Conservation (phyloP, 2,113 vertebrate genomes). For the Rattus norvegicus region DNA sequence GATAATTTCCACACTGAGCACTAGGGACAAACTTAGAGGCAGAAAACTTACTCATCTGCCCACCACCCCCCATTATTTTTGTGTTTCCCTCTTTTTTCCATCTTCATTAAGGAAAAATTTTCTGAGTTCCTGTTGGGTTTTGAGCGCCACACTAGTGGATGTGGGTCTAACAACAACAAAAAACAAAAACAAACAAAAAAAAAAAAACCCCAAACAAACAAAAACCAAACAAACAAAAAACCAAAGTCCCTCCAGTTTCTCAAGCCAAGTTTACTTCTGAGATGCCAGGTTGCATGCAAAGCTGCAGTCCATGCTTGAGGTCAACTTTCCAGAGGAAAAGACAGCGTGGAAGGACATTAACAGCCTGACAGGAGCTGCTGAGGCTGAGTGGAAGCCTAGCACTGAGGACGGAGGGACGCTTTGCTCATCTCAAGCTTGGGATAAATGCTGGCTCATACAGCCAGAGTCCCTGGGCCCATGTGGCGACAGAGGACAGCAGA, state of each 20-base stretch:
- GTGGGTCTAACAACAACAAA: not conserved
- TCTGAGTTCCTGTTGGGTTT: not conserved
- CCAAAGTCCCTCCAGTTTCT: accelerated
- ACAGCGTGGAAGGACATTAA: accelerated
- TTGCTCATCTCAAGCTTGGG: accelerated
- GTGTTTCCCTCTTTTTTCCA: no score
- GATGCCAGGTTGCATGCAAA: not conserved
- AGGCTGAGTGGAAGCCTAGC: accelerated
- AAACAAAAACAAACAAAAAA: not conserved
- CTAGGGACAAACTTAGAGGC: accelerated
- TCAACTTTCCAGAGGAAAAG: not conserved
- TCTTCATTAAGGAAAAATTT: not conserved
- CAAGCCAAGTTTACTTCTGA: not conserved
- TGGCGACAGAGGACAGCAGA: not conserved
- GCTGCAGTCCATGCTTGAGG: not conserved
- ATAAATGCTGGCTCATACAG: accelerated
- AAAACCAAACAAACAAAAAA: not conserved
- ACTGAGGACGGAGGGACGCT: accelerated
- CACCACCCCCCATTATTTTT: no score
- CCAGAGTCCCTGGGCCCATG: accelerated
- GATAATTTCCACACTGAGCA: accelerated
- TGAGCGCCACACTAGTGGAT: accelerated
- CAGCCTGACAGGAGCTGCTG: accelerated
- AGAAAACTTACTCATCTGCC: accelerated
- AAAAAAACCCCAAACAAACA: no score